These are phyloP conservation scores for Arge pagana DNA, from an alignment of 2,888 invertebrate genomes.

Conservation along the genomic window DNA sequence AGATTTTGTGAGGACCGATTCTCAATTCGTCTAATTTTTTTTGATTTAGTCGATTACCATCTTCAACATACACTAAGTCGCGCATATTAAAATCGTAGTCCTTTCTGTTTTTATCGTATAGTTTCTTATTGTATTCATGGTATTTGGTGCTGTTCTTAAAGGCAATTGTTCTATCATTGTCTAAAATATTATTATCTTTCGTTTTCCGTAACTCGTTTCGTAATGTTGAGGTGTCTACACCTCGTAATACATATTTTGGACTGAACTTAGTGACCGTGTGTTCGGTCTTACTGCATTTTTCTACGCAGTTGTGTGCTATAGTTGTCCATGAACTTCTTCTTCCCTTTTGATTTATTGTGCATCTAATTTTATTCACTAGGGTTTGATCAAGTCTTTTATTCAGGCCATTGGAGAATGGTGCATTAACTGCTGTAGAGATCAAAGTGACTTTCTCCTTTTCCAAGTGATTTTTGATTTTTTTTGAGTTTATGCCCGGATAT, in stretches of 20 bases:
- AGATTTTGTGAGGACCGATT: slow-evolving; percentile 29
- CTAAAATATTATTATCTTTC: slow-evolving; percentile 25
- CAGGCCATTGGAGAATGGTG: slow-evolving; percentile 32
- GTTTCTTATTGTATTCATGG: slow-evolving; percentile 31
- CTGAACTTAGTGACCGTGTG: slow-evolving; percentile 41
- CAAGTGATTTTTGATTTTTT: slow-evolving; percentile 8
- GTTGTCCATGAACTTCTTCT: slow-evolving; percentile 41
- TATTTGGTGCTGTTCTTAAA: slow-evolving; percentile 37
- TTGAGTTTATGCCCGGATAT: slow-evolving; percentile 5
- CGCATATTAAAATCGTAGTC: slow-evolving; percentile 18
- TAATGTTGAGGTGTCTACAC: slow-evolving; percentile 33
- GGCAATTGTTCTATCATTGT: slow-evolving; percentile 34
- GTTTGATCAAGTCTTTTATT: slow-evolving; percentile 36
- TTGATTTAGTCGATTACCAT: slow-evolving; percentile 39
- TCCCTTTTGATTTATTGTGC: slow-evolving; percentile 11
- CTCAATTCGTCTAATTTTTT: slow-evolving; percentile 38
- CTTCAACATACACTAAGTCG: slow-evolving; percentile 37
- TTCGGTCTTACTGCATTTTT: slow-evolving; percentile 41
- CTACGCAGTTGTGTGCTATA: slow-evolving; percentile 37
- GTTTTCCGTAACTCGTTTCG: slow-evolving; percentile 34
- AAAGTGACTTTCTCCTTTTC: slow-evolving; percentile 9
- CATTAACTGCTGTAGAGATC: slow-evolving; percentile 10
- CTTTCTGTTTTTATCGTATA: slow-evolving; percentile 15
- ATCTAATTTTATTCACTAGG: slow-evolving; percentile 24
- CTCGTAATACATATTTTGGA: slow-evolving; percentile 38